Conservation (phyloP, 2,113 vertebrate genomes). For the Myotis lucifugus region DNA sequence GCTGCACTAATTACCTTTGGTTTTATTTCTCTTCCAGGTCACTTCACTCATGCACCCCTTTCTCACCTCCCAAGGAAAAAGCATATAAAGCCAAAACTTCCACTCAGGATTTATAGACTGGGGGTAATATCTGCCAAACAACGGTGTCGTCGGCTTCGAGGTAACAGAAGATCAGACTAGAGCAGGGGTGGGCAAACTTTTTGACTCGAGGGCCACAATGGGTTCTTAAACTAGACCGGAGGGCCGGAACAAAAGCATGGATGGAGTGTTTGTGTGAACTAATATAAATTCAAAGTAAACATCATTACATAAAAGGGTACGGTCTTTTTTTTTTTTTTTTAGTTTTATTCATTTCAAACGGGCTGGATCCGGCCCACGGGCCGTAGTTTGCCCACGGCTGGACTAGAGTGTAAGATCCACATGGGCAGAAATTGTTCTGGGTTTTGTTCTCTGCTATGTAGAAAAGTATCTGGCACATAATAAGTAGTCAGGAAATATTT, state of each 20-base stretch:
- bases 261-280: too few relatives aligned
- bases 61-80: neutral
- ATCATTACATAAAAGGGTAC: too few relatives aligned
- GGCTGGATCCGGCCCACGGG: too few relatives aligned
- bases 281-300: too few relatives aligned
- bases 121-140: neutral
- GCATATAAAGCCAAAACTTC: neutral
- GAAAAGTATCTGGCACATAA: neutral
- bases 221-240: too few relatives aligned
- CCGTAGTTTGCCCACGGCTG: too few relatives aligned
- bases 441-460: neutral
- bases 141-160: neutral
- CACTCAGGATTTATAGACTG: neutral
- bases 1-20: neutral
- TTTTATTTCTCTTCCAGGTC: neutral
- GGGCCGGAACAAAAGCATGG: too few relatives aligned
- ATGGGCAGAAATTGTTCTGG: neutral
- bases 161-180: neutral
- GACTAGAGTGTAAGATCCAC: neutral
- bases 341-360: too few relatives aligned
- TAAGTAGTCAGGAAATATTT: neutral
- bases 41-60: neutral
- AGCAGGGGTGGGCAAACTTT: neutral
- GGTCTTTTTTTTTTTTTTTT: too few relatives aligned
- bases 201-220: too few relatives aligned